phyloP scores from a whole-genome alignment of 2,113 vertebrate genomes.

The Eurystomus gularis region DNA sequence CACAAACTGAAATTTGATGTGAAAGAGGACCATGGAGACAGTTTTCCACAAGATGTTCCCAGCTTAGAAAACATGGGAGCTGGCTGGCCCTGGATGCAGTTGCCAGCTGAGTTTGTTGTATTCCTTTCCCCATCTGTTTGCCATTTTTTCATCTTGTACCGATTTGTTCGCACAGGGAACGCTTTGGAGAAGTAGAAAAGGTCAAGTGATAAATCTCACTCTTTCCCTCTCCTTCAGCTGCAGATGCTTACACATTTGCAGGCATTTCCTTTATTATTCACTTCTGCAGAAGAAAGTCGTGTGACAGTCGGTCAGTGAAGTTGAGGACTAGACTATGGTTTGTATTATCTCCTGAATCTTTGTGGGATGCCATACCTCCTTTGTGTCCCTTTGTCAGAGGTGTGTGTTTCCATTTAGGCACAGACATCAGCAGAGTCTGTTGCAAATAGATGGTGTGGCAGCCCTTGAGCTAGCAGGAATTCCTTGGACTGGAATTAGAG shows the following conservation, averaged over 20 bases:
- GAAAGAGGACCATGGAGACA: background rate
- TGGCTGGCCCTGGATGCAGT: background rate
- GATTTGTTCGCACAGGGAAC: background rate
- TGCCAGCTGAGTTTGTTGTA: conserved; percentile 1
- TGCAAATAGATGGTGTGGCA: background rate
- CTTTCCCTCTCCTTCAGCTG: background rate
- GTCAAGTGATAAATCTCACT: conserved; percentile 18
- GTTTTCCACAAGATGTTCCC: background rate
- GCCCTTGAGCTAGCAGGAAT: background rate
- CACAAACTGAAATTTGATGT: background rate
- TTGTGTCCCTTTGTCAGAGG: background rate
- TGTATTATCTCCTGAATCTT: background rate
- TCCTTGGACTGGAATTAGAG: background rate
- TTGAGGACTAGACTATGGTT: background rate
- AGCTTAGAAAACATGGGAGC: background rate
- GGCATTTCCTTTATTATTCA: conserved; percentile 16
- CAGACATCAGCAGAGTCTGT: background rate
- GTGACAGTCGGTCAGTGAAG: background rate
- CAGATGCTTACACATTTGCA: conserved; percentile 21
- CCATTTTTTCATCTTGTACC: conserved; percentile 13
- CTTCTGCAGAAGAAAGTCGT: conserved; percentile 6
- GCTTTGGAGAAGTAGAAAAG: conserved; percentile 28
- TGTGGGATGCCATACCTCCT: background rate
- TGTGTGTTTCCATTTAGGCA: fast-evolving
- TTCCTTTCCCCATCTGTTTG: conserved; percentile 49